phyloP scores from a whole-genome alignment of 2,888 invertebrate genomes.

The Saturnia pavonia region DNA sequence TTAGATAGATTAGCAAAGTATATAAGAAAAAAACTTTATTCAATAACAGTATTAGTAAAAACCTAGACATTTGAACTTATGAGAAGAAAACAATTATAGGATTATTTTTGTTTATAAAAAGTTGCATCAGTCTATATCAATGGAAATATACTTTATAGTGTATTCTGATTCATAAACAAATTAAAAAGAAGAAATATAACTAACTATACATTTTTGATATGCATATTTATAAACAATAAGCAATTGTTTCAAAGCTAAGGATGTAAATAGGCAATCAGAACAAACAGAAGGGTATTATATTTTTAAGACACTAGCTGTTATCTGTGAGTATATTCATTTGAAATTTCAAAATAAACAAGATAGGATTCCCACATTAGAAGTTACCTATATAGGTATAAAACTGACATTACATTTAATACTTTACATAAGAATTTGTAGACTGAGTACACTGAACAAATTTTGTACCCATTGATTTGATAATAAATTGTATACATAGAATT shows the following conservation, averaged over 20 bases:
- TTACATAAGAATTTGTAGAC: too few relatives aligned
- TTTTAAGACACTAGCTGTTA: not conserved
- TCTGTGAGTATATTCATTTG: not conserved
- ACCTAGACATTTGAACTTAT: not conserved
- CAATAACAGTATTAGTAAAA: not conserved
- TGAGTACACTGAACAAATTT: not conserved
- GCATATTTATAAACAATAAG: not conserved
- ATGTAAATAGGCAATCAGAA: not conserved
- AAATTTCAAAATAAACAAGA: not conserved
- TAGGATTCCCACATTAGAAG: not conserved
- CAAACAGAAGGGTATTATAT: too few relatives aligned
- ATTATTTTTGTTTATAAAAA: not conserved
- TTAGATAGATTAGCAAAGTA: not conserved
- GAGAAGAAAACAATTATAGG: not conserved
- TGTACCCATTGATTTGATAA: not conserved
- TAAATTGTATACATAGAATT: not conserved
- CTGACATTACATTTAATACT: too few relatives aligned
- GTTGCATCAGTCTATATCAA: not conserved
- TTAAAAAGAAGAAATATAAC: too few relatives aligned
- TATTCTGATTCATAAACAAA: too few relatives aligned
- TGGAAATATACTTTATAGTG: too few relatives aligned
- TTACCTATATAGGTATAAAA: too few relatives aligned
- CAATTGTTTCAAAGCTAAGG: not conserved
- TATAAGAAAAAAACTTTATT: not conserved
- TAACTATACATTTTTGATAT: not conserved